Percentiles rank a stretch among this genome's conserved stretches.
These are phyloP conservation scores for Muntiacus reevesi DNA, from an alignment of 2,113 vertebrate species.

Conservation along the genomic window DNA sequence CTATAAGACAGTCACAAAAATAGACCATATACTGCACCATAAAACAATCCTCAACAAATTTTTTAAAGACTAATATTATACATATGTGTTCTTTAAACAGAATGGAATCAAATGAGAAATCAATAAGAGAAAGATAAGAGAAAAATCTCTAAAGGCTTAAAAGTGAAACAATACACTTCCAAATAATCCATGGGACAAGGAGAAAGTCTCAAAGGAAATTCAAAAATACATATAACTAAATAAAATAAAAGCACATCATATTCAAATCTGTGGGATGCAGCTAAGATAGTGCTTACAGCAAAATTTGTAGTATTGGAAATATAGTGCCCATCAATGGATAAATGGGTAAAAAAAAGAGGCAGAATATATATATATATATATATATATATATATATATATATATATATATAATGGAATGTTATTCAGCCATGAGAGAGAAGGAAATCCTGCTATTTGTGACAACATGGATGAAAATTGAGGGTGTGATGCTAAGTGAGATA, in stretches of 20 bases:
- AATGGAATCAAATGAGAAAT: neutral
- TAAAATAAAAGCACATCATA: neutral
- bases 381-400: too few species aligned
- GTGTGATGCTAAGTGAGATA: neutral
- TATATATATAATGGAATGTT: neutral
- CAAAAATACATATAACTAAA: neutral
- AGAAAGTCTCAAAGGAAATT: neutral
- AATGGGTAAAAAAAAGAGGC: neutral
- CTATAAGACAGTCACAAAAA: neutral
- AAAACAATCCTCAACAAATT: neutral
- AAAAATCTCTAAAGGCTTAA: neutral
- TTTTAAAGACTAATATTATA: neutral
- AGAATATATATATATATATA: too few species aligned
- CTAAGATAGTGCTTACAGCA: neutral
- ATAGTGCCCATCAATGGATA: neutral
- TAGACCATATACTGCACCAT: neutral
- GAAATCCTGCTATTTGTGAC: neutral
- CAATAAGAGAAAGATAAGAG: neutral
- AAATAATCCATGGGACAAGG: neutral
- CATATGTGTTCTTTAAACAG: neutral
- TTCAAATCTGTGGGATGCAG: neutral
- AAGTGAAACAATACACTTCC: neutral
- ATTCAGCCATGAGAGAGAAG: neutral
- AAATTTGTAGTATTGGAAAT: neutral
- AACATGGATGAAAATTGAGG: neutral